Evolutionary conservation across 2,888 invertebrate species (phyloP).

Genomic region (Gortyna flavago): DNA sequence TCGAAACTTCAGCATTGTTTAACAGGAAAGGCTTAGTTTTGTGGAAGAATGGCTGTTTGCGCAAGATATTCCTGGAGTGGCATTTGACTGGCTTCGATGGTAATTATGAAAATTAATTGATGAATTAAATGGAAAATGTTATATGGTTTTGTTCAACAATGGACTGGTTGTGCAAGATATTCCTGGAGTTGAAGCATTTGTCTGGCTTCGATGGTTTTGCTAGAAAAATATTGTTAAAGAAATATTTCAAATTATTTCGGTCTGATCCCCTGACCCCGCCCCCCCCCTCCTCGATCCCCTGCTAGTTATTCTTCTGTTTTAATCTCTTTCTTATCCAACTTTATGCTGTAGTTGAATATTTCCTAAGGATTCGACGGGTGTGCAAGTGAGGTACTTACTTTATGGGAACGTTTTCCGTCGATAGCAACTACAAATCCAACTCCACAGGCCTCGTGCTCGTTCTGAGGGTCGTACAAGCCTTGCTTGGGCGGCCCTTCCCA

Average conservation of each 20-base stretch:
- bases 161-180: background rate
- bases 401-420: slow-evolving; percentile 97
- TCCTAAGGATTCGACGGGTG: background rate
- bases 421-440: slow-evolving; percentile 99
- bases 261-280: too few relatives aligned
- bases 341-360: background rate
- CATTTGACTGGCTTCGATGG: slow-evolving; percentile 10
- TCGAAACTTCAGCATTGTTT: slow-evolving; percentile 1
- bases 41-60: background rate
- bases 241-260: too few relatives aligned
- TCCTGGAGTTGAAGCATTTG: slow-evolving; percentile 6
- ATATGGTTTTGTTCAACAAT: background rate
- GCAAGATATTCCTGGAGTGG: slow-evolving; percentile 3
- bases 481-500: slow-evolving; percentile 96
- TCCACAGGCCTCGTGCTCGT: slow-evolving; percentile 99
- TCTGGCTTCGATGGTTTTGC: background rate
- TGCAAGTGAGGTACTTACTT: slow-evolving; percentile 89
- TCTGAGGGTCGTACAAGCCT: slow-evolving; percentile 98
- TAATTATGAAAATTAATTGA: background rate
- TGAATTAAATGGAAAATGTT: background rate
- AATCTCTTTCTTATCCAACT: too few relatives aligned
- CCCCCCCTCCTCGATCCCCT: too few relatives aligned
- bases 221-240: background rate
- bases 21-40: background rate
- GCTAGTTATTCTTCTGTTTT: too few relatives aligned